These are phyloP conservation scores for Brachylomia viminalis DNA, from an alignment of 2,888 invertebrate species.

Conservation along the genomic window DNA sequence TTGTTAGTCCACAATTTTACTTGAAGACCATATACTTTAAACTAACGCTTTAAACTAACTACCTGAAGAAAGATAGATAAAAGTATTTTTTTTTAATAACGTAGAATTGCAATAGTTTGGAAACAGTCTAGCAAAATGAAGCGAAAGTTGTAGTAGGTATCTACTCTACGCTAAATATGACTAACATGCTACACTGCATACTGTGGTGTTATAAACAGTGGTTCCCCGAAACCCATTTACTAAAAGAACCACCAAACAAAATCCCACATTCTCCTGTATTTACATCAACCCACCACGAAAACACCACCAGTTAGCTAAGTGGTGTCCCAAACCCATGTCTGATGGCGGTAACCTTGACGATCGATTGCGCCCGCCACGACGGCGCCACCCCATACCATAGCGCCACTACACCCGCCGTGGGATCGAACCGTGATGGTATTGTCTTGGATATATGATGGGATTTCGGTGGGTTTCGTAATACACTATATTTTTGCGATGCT, in stretches of 20 bases:
- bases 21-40: neutral
- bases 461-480: constrained; percentile 44
- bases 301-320: constrained; percentile 62
- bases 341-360: constrained; percentile 86
- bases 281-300: constrained; percentile 37
- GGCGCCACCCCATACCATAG: constrained; percentile 82
- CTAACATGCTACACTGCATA: neutral
- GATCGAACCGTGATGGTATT: constrained; percentile 68
- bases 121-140: neutral
- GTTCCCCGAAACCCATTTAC: constrained; percentile 2
- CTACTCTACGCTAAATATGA: neutral
- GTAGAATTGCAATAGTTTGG: neutral
- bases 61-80: neutral
- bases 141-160: neutral
- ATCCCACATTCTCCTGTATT: constrained; percentile 26
- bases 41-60: neutral
- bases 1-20: neutral
- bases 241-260: constrained; percentile 10
- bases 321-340: constrained; percentile 74
- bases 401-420: constrained; percentile 74
- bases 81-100: neutral
- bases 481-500: constrained; percentile 7
- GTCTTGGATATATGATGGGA: constrained; percentile 57
- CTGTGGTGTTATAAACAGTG: constrained; percentile 7
- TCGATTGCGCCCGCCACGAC: constrained; percentile 82